Percentiles rank a stretch among this genome's conserved stretches.
These are phyloP conservation scores for Pantherophis vulpinus DNA, from an alignment of 2,797 vertebrate genomes.

Conservation along the genomic window DNA sequence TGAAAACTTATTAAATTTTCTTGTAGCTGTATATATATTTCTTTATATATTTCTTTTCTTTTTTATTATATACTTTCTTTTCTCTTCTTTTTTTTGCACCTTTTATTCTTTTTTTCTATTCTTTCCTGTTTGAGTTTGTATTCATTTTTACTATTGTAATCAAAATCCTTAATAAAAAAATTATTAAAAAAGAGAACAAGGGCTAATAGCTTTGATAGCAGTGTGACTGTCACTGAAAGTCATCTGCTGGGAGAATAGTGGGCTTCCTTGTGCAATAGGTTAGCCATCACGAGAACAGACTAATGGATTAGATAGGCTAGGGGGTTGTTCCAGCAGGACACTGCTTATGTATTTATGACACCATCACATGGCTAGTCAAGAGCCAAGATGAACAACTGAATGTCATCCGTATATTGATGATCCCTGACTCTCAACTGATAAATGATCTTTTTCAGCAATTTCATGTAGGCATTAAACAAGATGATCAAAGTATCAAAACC, in stretches of 20 bases:
- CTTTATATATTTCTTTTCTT: neutral
- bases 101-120: neutral
- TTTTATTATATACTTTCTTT: neutral
- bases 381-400: neutral
- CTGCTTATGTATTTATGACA: neutral
- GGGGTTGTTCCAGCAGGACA: neutral
- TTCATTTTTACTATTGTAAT: neutral
- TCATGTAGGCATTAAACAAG: neutral
- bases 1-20: neutral
- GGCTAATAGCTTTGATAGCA: neutral
- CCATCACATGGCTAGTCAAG: neutral
- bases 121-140: neutral
- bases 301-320: neutral
- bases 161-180: neutral
- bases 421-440: neutral
- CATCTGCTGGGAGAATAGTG: neutral
- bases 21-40: neutral
- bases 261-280: neutral
- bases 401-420: neutral
- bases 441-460: neutral
- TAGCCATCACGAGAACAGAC: neutral
- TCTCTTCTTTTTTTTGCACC: neutral
- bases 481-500: neutral
- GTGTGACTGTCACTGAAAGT: neutral
- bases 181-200: neutral